Conservation (phyloP, 1,140 invertebrate genomes). For the Atta texana region DNA sequence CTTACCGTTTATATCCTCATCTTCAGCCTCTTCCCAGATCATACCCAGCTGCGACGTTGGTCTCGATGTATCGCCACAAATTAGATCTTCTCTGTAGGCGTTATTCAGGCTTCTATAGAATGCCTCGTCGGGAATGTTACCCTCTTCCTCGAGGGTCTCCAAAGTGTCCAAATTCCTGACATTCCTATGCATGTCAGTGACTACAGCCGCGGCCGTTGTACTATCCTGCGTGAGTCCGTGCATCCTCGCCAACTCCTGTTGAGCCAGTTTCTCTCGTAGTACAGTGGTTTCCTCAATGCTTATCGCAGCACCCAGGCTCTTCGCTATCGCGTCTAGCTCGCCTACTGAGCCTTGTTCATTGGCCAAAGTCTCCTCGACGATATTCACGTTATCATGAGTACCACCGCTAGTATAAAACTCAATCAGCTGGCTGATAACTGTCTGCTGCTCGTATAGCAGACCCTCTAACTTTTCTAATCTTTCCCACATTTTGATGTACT, state of each 20-base stretch:
- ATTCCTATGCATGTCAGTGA: conserved; percentile 83
- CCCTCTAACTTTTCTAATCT: conserved; percentile 96
- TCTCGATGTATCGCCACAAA: conserved; percentile 88
- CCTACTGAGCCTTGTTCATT: conserved; percentile 79
- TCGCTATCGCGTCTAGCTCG: conserved; percentile 82
- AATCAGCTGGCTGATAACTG: conserved; percentile 95
- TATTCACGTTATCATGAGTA: conserved; percentile 77
- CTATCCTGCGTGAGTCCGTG: conserved; percentile 81
- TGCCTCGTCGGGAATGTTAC: conserved; percentile 91
- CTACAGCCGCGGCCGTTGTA: conserved; percentile 80
- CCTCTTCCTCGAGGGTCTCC: conserved; percentile 85
- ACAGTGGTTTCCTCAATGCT: conserved; percentile 83
- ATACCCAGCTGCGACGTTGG: conserved; percentile 91
- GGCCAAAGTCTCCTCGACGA: conserved; percentile 77
- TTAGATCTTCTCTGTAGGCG: conserved; percentile 93
- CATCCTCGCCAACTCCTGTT: conserved; percentile 83
- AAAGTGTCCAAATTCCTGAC: conserved; percentile 85
- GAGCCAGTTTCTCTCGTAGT: conserved; percentile 81
- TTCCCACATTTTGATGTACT: conserved; percentile 98
- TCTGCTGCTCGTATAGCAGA: conserved; percentile 95
- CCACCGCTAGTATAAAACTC: conserved; percentile 89
- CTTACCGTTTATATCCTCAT: conserved; percentile 85
- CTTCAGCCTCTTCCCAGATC: conserved; percentile 91
- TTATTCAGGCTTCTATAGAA: conserved; percentile 96
- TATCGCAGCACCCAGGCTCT: conserved; percentile 82